These are phyloP conservation scores for Erpornis zantholeuca DNA, from an alignment of 2,113 vertebrate genomes.

Conservation along the genomic window DNA sequence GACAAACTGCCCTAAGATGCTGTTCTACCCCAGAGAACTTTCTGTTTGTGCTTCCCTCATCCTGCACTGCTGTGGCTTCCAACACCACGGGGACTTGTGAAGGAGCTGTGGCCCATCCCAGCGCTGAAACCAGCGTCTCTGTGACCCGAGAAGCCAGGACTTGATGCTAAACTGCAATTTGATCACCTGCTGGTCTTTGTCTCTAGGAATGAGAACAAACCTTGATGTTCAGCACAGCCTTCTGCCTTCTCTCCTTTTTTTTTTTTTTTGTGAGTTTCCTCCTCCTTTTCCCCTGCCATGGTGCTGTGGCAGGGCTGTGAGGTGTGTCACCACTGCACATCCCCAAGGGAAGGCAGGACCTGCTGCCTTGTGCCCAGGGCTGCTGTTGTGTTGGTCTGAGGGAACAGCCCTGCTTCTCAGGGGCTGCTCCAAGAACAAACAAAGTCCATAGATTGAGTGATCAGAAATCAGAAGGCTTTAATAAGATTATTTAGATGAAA, in stretches of 20 bases:
- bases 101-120: not conserved
- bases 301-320: not conserved
- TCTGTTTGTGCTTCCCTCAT: not conserved
- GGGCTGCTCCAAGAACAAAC: no score
- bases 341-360: rapidly evolving
- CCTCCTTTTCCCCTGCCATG: not conserved
- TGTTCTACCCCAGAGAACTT: not conserved
- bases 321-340: not conserved
- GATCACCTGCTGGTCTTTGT: not conserved
- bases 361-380: not conserved
- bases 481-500: no score
- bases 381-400: no score
- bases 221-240: not conserved
- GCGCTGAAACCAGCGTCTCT: not conserved
- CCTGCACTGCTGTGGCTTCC: not conserved
- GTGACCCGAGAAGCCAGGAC: not conserved
- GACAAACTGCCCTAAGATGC: not conserved
- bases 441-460: no score
- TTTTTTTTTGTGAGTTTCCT: not conserved
- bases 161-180: not conserved
- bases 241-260: not conserved
- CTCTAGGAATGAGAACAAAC: not conserved
- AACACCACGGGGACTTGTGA: rapidly evolving
- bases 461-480: no score
- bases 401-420: no score